phyloP scores from a whole-genome alignment of 2,113 vertebrate species.

The Ginglymostoma cirratum region DNA sequence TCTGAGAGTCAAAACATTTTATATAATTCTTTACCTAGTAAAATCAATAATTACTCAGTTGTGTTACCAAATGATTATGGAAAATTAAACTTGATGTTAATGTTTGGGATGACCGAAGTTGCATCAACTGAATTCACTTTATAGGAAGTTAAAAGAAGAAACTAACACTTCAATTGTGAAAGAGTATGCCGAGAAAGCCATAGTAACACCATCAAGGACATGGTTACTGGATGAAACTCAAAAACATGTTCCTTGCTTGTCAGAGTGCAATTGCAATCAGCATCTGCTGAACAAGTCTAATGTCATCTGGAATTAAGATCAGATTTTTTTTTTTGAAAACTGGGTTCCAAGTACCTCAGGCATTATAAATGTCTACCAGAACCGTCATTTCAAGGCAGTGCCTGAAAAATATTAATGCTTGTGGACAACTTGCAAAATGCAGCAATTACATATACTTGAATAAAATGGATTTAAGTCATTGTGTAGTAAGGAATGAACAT shows the following conservation, averaged over 20 bases:
- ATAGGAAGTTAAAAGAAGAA: background rate
- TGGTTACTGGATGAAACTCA: background rate
- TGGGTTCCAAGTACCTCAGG: background rate
- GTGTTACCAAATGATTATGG: background rate
- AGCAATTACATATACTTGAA: background rate
- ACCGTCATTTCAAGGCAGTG: background rate
- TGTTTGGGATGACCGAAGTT: background rate
- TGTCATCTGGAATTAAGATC: background rate
- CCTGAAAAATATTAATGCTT: background rate
- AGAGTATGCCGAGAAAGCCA: background rate
- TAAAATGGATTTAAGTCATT: background rate
- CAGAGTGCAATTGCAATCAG: background rate
- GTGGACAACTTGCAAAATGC: background rate
- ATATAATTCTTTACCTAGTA: too few species aligned
- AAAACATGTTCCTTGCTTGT: background rate
- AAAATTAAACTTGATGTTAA: background rate
- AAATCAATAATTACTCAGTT: background rate
- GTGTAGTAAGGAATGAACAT: too few species aligned
- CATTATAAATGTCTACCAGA: background rate
- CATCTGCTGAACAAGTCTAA: background rate
- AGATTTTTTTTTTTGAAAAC: background rate
- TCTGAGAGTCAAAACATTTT: background rate
- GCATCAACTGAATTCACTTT: background rate
- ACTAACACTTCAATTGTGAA: background rate
- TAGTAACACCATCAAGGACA: background rate